phyloP scores from a whole-genome alignment of 2,797 vertebrate species.

The Petrocephalus schoutedeni region DNA sequence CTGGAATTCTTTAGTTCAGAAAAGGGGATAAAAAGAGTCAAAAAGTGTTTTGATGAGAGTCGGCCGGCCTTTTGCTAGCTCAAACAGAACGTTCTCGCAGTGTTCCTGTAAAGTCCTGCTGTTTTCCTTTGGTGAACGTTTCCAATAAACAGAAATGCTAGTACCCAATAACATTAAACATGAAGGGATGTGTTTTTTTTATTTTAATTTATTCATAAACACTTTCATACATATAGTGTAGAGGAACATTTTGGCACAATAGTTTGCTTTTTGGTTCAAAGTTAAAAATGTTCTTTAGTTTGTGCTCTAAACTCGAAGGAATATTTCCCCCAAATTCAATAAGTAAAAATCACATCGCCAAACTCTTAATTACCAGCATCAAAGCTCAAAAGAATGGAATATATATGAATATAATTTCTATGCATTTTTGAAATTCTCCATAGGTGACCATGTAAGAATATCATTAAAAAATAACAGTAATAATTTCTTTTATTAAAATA shows the following conservation, averaged over 20 bases:
- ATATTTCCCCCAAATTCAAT: slow-evolving; percentile 21
- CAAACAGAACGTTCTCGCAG: background rate
- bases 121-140: background rate
- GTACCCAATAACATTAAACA: slow-evolving; percentile 21
- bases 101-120: background rate
- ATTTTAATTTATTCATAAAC: slow-evolving; percentile 57
- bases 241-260: slow-evolving; percentile 41
- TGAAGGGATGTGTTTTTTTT: slow-evolving; percentile 16
- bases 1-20: background rate
- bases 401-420: slow-evolving; percentile 32
- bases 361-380: slow-evolving; percentile 77
- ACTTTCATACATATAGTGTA: slow-evolving; percentile 55
- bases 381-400: slow-evolving; percentile 65
- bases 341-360: slow-evolving; percentile 46
- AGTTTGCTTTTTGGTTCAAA: slow-evolving; percentile 26
- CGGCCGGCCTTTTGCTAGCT: background rate
- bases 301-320: slow-evolving; percentile 13
- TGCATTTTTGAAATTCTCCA: slow-evolving; percentile 42
- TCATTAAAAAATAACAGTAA: slow-evolving; percentile 39
- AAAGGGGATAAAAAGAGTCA: background rate
- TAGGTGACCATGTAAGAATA: slow-evolving; percentile 46
- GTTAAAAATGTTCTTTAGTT: slow-evolving; percentile 37
- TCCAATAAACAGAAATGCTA: background rate
- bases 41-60: background rate
- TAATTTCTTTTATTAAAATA: slow-evolving; percentile 45